phyloP scores from a whole-genome alignment of 2,113 vertebrate species.

The Scatophagus argus region DNA sequence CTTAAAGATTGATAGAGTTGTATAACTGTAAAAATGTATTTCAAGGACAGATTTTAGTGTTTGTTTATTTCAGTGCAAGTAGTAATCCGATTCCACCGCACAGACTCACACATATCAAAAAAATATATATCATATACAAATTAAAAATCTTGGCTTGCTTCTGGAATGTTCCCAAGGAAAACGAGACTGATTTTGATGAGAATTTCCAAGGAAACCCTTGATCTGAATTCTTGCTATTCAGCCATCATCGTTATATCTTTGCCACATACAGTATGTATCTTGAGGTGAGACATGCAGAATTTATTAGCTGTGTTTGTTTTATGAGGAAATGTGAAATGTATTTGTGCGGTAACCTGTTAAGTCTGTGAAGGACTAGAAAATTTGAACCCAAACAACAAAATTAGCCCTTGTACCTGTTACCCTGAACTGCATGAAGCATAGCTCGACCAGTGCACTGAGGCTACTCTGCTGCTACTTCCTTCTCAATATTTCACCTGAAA shows the following conservation, averaged over 20 bases:
- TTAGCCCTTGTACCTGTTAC: neutral
- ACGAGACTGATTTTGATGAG: neutral
- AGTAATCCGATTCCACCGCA: neutral
- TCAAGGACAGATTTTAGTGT: neutral
- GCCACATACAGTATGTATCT: too few relatives aligned
- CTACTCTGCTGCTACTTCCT: constrained; percentile 4
- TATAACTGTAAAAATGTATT: neutral
- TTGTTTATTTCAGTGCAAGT: neutral
- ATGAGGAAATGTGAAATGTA: neutral
- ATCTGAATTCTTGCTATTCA: neutral
- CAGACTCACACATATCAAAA: neutral
- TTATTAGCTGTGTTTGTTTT: neutral
- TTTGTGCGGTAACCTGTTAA: neutral
- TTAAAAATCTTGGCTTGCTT: neutral
- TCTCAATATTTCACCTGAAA: constrained; percentile 52
- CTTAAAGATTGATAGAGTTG: neutral
- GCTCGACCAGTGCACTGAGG: neutral
- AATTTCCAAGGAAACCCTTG: neutral
- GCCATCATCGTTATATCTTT: neutral
- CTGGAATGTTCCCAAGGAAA: neutral
- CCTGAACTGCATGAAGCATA: neutral
- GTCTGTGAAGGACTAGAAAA: neutral
- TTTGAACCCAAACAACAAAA: neutral
- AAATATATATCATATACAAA: too few relatives aligned
- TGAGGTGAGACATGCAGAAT: neutral